phyloP scores from a whole-genome alignment of 30 jellyfish, hydroid and myxozoan species.

The Haliclystus octoradiatus region DNA sequence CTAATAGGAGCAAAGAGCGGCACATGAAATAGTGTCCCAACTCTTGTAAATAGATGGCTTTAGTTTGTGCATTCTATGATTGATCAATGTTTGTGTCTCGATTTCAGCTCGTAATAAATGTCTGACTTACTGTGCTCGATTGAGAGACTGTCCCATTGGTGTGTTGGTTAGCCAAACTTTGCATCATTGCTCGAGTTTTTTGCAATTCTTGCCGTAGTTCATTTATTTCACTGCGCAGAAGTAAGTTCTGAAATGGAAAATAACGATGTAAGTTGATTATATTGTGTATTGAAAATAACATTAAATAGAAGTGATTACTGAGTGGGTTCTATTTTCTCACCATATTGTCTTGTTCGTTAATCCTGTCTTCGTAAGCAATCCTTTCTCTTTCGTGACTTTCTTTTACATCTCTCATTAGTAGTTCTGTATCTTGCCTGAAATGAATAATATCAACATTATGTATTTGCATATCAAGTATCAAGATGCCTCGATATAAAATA shows the following conservation, averaged over 20 bases:
- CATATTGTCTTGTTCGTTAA: slow-evolving; percentile 38
- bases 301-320: background rate
- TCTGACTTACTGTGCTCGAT: background rate
- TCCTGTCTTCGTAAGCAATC: slow-evolving; percentile 43
- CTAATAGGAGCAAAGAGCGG: too few relatives aligned
- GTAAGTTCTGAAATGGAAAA: background rate
- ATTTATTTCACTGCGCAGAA: background rate
- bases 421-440: slow-evolving; percentile 22
- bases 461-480: background rate
- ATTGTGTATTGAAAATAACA: background rate
- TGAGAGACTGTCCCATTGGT: background rate
- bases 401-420: slow-evolving; percentile 20
- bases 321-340: slow-evolving; percentile 2
- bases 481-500: background rate
- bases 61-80: too few relatives aligned
- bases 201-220: background rate
- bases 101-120: too few relatives aligned
- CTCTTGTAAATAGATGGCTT: too few relatives aligned
- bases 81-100: too few relatives aligned
- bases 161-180: background rate
- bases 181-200: background rate
- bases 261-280: background rate
- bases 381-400: slow-evolving; percentile 26
- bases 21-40: too few relatives aligned
- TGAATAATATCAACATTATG: background rate